Evolutionary conservation across 2,888 invertebrate species (phyloP).

Genomic region (Agrilus mali): DNA sequence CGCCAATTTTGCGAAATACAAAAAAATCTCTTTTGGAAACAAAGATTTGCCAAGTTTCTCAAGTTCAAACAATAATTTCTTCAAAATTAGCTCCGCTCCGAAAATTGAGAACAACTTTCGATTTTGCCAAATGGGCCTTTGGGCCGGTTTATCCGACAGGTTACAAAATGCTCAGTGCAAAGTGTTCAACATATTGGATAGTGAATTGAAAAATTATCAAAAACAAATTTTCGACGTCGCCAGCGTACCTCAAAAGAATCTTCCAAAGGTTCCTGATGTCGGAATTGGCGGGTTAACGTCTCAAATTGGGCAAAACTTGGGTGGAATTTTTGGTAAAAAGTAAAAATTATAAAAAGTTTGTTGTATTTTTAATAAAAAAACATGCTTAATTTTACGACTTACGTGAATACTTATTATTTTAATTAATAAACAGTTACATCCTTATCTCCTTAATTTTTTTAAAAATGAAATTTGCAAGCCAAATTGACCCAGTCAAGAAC

Average conservation of each 20-base stretch:
- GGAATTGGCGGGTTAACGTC: too few relatives aligned
- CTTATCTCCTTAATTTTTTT: conserved; percentile 20
- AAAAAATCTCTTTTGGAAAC: conserved; percentile 29
- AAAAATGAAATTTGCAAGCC: conserved; percentile 29
- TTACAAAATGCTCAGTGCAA: conserved; percentile 42
- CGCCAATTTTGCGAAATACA: conserved; percentile 50
- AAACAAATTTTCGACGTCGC: conserved; percentile 5
- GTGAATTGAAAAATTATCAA: conserved; percentile 15
- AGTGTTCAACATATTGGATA: conserved; percentile 23
- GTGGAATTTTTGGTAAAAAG: too few relatives aligned
- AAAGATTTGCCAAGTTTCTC: conserved; percentile 32
- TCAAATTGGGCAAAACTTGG: too few relatives aligned
- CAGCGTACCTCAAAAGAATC: background rate
- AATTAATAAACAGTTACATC: too few relatives aligned
- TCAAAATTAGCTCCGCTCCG: conserved; percentile 40
- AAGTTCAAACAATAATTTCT: conserved; percentile 36
- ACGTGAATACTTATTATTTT: too few relatives aligned
- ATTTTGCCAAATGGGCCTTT: conserved; percentile 56
- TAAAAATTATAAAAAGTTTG: too few relatives aligned
- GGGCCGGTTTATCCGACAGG: conserved; percentile 49
- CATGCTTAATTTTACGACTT: too few relatives aligned
- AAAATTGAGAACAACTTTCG: conserved; percentile 37
- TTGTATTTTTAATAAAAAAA: too few relatives aligned
- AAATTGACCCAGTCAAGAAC: conserved; percentile 27
- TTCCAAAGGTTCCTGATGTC: background rate